Percentiles rank a stretch among this genome's conserved stretches.
Evolutionary conservation across 1,140 invertebrate species (phyloP).

Genomic region (Drosophila eugracilis): DNA sequence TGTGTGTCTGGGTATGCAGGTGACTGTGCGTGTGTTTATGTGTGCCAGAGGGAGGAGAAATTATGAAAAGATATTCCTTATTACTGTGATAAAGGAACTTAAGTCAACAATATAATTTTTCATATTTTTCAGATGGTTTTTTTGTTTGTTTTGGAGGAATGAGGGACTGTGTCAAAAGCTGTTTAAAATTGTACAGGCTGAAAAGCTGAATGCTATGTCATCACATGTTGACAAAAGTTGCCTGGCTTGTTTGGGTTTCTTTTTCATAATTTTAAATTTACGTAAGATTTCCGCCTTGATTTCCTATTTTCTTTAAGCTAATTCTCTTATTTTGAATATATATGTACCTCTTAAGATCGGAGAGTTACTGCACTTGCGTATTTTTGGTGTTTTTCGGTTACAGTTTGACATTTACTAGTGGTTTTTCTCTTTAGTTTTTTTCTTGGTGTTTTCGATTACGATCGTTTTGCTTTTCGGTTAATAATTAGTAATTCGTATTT

Average conservation of each 20-base stretch:
- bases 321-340: constrained; percentile 23
- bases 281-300: not conserved
- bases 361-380: constrained; percentile 28
- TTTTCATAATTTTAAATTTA: not conserved
- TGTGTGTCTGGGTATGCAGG: constrained; percentile 5
- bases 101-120: constrained; percentile 5
- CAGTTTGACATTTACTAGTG: constrained; percentile 33
- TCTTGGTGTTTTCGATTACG: constrained; percentile 42
- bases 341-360: constrained; percentile 2
- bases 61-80: not conserved
- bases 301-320: constrained; percentile 25
- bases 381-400: constrained; percentile 61
- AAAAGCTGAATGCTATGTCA: constrained; percentile 10
- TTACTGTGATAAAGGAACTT: constrained; percentile 17
- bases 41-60: constrained; percentile 4
- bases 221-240: constrained; percentile 12
- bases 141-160: not conserved
- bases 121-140: constrained; percentile 1
- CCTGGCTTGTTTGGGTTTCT: not conserved
- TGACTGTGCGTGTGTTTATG: constrained; percentile 10
- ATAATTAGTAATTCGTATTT: constrained; percentile 31
- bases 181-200: not conserved
- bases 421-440: constrained; percentile 4
- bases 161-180: constrained; percentile 2
- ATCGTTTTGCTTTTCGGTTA: constrained; percentile 22